A percentile compares a stretch with the other conserved stretches of the same genome.
phyloP scores from a whole-genome alignment of 2,888 invertebrate genomes.

The Drosophila prostipennis region DNA sequence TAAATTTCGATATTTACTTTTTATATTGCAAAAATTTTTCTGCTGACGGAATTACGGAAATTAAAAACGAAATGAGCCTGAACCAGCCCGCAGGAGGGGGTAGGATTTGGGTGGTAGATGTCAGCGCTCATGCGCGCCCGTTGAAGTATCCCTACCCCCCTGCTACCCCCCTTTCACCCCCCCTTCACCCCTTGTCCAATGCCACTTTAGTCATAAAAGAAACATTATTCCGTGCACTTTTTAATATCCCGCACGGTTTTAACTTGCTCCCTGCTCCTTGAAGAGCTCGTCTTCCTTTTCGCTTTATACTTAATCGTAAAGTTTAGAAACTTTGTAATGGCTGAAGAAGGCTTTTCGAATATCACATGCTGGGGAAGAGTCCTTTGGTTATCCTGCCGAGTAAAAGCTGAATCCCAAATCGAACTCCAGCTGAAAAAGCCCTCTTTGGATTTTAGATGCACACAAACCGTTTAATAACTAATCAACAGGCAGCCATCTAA shows the following conservation, averaged over 20 bases:
- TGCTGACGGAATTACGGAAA: slow-evolving; percentile 84
- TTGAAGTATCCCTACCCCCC: slow-evolving; percentile 40
- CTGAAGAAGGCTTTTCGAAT: slow-evolving; percentile 11
- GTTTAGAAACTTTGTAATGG: slow-evolving; percentile 83
- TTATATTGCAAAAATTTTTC: slow-evolving; percentile 84
- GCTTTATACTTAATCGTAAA: slow-evolving; percentile 81
- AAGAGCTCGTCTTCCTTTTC: slow-evolving; percentile 20
- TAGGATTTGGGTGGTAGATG: not conserved
- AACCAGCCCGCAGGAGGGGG: slow-evolving; percentile 50
- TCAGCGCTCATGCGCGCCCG: slow-evolving; percentile 72
- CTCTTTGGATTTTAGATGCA: not conserved
- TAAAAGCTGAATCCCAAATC: not conserved
- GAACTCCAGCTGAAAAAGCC: not conserved
- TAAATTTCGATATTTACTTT: slow-evolving; percentile 84
- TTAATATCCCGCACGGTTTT: slow-evolving; percentile 84
- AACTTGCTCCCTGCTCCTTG: slow-evolving; percentile 56
- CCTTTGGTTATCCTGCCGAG: too few relatives aligned
- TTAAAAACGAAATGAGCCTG: slow-evolving; percentile 83
- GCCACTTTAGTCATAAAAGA: slow-evolving; percentile 79
- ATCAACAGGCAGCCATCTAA: slow-evolving; percentile 52
- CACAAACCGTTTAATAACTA: slow-evolving; percentile 56
- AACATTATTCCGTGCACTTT: slow-evolving; percentile 81
- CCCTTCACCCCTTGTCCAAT: slow-evolving; percentile 47
- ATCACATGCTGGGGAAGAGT: not conserved
- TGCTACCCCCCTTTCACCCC: slow-evolving; percentile 23